Base-by-base conservation (phyloP, 2,113 vertebrate species). In the Lophura nycthemera region DNA sequence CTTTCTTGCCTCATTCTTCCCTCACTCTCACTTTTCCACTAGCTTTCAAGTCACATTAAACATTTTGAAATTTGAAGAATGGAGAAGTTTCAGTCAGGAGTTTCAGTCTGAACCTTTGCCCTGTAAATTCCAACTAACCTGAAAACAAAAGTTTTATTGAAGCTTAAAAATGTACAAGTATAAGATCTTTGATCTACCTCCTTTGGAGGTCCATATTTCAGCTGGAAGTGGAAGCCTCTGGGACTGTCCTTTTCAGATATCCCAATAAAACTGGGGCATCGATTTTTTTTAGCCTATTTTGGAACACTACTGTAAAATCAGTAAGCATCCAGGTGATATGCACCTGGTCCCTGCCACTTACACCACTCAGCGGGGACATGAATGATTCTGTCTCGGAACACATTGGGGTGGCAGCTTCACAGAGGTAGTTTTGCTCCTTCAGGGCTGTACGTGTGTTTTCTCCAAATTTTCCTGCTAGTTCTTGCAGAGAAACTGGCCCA, bases 31-130 rank as follows among this genome's bases (percentile, higher is more conserved):
- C 40, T 90, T 71, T 89, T 57, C 45, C 74, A n/a, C 69, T 94
- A 66, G n/a, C 64, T 95, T 96, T 89, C 80, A 78, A 83, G 45
- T 93, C 40, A 61, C 11, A 42, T 74, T 82, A 52, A 91, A 48
- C 25, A 40, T 87, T 93, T 95, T 96, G 25, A 95, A 83, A 89
- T 96, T 93, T 10, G 10, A 95, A 92, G 36, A 83, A 50, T 73
- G 65, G 64, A 76, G 14, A 40, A 78, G n/a, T 90, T 97, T 75
- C 45, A 89, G 4, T 71, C 40, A 56, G 32, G 79, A 87, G 27
- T 69, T 89, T 91, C 74, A 63, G 15, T 45, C 45, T 36, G 42
- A 86, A 59, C 50, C 52, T 94, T 95, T 75, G 56, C 63, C 43
- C 67, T 85, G 45, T 75, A 67, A 92, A 92, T 84, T 86, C 38